phyloP scores from a whole-genome alignment of 2,888 invertebrate species.

The Macrosiphum euphorbiae region DNA sequence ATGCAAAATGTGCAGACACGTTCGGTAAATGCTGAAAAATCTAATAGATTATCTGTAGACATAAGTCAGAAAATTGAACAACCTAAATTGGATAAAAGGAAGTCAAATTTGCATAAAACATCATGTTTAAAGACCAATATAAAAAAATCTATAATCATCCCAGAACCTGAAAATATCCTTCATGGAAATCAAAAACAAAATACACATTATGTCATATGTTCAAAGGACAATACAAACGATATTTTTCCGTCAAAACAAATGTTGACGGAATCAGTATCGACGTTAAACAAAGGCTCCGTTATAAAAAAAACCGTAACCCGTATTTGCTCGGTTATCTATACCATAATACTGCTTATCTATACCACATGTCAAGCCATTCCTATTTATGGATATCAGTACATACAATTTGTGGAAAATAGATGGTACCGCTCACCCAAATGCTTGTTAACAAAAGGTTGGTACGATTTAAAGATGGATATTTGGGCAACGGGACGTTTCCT shows the following conservation, averaged over 20 bases:
- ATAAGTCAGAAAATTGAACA: neutral
- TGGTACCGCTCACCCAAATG: slow-evolving; percentile 81
- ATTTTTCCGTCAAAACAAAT: neutral
- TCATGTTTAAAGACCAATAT: neutral
- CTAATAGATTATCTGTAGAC: no score
- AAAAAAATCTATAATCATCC: neutral
- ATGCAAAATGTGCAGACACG: no score
- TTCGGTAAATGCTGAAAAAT: no score
- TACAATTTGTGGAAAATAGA: slow-evolving; percentile 79
- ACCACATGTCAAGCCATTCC: slow-evolving; percentile 78
- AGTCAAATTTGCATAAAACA: neutral
- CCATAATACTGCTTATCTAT: no score
- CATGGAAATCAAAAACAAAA: neutral
- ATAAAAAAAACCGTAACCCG: no score
- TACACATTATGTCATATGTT: neutral
- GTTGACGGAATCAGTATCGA: neutral
- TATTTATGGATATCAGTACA: slow-evolving; percentile 77
- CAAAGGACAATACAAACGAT: neutral
- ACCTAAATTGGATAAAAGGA: neutral
- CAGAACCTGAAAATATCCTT: neutral
- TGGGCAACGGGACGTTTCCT: slow-evolving; percentile 81
- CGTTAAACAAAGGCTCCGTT: neutral
- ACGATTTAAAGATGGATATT: slow-evolving; percentile 80
- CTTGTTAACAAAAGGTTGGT: slow-evolving; percentile 77
- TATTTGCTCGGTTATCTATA: no score